These are phyloP conservation scores for Conus canariensis DNA, from an alignment of 2,888 invertebrate species.

Conservation along the genomic window DNA sequence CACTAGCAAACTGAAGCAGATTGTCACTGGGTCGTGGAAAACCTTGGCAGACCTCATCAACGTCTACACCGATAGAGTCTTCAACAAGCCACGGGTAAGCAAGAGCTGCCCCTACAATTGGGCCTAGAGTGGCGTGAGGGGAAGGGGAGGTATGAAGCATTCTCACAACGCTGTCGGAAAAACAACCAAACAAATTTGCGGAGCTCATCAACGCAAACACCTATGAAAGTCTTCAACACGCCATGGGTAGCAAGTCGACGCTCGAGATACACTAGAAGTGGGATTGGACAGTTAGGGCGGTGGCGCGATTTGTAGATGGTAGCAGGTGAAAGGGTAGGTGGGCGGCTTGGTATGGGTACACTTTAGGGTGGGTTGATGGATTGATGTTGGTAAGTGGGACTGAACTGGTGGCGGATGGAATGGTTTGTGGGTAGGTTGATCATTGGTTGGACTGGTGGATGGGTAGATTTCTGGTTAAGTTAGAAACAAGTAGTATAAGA, in stretches of 20 bases:
- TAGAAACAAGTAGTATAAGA: no score
- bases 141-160: neutral
- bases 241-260: no score
- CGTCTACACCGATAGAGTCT: constrained; percentile 74
- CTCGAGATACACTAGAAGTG: no score
- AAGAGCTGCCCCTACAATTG: neutral
- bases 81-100: constrained; percentile 63
- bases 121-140: neutral
- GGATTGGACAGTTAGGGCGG: constrained; percentile 31
- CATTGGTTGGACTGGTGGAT: neutral
- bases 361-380: neutral
- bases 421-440: neutral
- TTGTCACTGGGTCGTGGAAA: constrained; percentile 75
- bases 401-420: neutral
- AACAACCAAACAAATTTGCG: no score
- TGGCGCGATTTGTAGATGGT: neutral
- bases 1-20: constrained; percentile 67
- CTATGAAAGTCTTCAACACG: no score
- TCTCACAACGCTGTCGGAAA: no score
- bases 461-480: neutral
- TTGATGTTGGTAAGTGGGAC: no score
- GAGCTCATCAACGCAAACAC: no score
- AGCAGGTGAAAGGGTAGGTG: neutral
- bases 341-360: neutral
- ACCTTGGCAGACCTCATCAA: constrained; percentile 75